Base-by-base conservation (phyloP, 2,888 invertebrate genomes). In the Pheosia gnoma region DNA sequence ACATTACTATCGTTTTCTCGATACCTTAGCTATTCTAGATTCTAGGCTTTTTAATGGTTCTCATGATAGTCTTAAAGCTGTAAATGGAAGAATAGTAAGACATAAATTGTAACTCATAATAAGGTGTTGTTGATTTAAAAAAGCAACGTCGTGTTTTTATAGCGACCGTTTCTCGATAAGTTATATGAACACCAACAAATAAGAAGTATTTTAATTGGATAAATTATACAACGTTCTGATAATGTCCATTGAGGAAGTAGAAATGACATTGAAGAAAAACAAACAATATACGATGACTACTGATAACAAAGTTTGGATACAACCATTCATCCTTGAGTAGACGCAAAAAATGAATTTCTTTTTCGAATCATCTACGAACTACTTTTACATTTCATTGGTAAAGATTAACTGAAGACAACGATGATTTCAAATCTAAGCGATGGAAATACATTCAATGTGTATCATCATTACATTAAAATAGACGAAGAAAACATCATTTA, bases 11-110 rank as follows among this genome's bases (percentile, higher is more conserved):
- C 80, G 75, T 79, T 80, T 77, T 80, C 80, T 74, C 74, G 80
- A 79, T 79, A 69, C 75, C 68, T 72, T 74, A 75, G 72, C 72
- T 62, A 80, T 72, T 71, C 71, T 74, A 81, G 80, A 85, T 81
- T 78, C 77, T 80, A 73, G 70, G 66, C 73, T 68, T 70, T 60
- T 59, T 70, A 72, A 78, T 79, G 79, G 77, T 70, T 81, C 85
- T 87, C 86, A 89, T 86, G 86, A 86, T 77, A 82, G 72, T 63
- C 74, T 65, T 80, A 77, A 74, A 79, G 81, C 87, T 86, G 78
- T 86, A 88, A 85, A 89, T 87, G 88, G 85, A 83, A 78, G 80
- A 84, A 83, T 78, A 76, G 70, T 68, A 72, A 77, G 71, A 73
- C 77, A 76, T 83, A 83, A 47, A 82, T 81, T 81, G 79, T 81